Base-by-base conservation (phyloP, 1,140 invertebrate genomes). In the Tetramorium simillimum region DNA sequence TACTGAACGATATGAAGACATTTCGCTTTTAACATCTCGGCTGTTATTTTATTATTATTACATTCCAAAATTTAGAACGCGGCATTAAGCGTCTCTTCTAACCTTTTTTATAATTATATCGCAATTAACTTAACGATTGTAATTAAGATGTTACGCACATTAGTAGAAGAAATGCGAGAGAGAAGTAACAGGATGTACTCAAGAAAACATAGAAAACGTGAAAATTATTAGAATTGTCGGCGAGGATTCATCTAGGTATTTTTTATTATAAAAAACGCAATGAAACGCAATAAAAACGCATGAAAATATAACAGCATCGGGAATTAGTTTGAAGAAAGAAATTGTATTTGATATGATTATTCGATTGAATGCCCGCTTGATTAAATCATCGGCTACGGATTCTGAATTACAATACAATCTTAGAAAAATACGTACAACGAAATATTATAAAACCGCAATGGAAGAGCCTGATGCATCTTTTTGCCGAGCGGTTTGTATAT, bases 11-110 rank as follows among this genome's bases (percentile, higher is more conserved):
- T 70, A 51, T 24, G 33, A 69, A 53, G 63, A 40, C 43, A n/a
- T 70, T 56, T 56, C 10, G 3, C 7, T 43, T 10, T 69, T 12
- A 37, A n/a, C n/a, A 16, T 24, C 18, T 67, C 40, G 18, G 28
- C 21, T 56, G n/a, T 56, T 53, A 69, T 80, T 56, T 53, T 53
- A 53, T 80, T 53, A 67, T 51, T 80, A 40, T 73, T 37, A 37
- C 18, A 21, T 53, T 14, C 16, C 1, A 46, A 49, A 78, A 49
- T 62, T 43, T 78, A 78, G 40, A 28, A 63, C 10, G 10, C 12
- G 40, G 5, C 21, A 73, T 53, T n/a, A 33, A 51, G 2, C n/a
- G 18, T 37, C 7, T 53, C 16, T 65, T 37, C 0, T 65, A n/a
- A 65, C 0, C 16, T 53, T 56, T n/a, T 28, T 43, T 37, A 14